These are phyloP conservation scores for Teleopsis dalmanni DNA, from an alignment of 1,140 invertebrate species.

Conservation along the genomic window DNA sequence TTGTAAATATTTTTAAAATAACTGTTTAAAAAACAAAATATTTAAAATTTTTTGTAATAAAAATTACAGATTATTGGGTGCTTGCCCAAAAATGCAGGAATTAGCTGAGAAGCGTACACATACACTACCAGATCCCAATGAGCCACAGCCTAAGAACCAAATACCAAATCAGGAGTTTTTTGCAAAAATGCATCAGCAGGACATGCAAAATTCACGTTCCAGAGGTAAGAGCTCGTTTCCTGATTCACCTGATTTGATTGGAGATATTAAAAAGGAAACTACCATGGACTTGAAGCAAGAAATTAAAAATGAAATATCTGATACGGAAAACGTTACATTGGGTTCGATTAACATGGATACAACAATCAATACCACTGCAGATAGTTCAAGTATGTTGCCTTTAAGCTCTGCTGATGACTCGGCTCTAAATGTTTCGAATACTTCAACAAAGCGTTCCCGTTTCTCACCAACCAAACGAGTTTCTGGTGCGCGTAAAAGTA, in stretches of 20 bases:
- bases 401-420: background rate
- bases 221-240: conserved; percentile 16
- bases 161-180: conserved; percentile 43
- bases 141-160: conserved; percentile 48
- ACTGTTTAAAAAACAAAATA: too few species aligned
- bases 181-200: conserved; percentile 38
- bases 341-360: background rate
- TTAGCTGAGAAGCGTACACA: conserved; percentile 70
- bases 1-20: too few species aligned
- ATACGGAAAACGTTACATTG: background rate
- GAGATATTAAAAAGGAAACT: background rate
- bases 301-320: conserved; percentile 2
- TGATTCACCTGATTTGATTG: too few species aligned
- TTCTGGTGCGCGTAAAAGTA: conserved; percentile 32
- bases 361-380: conserved; percentile 4
- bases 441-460: conserved; percentile 18
- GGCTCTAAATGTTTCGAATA: background rate
- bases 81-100: conserved; percentile 76
- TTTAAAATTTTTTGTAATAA: too few species aligned
- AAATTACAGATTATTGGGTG: conserved; percentile 59
- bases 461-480: conserved; percentile 21
- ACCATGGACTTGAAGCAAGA: too few species aligned
- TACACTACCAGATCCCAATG: conserved; percentile 47
- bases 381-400: background rate
- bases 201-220: conserved; percentile 31